Evolutionary conservation across 2,888 invertebrate genomes (phyloP).

Genomic region (Kuschelorhynchus macadamiae): DNA sequence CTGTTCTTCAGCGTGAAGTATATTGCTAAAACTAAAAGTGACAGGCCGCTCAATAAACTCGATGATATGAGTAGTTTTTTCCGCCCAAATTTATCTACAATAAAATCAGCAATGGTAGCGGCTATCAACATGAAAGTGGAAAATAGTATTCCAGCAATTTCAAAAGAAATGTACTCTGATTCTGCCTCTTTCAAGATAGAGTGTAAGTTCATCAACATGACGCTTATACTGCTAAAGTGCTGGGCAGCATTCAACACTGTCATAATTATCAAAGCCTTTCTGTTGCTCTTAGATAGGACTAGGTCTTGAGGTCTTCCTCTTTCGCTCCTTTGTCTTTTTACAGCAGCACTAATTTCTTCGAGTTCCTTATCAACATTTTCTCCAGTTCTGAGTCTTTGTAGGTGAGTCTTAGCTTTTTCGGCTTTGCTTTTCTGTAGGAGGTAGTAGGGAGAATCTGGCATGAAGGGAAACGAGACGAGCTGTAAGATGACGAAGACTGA

Average conservation of each 20-base stretch:
- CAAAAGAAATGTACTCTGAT: conserved; percentile 60
- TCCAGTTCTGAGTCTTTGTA: conserved; percentile 59
- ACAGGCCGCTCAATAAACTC: conserved; percentile 62
- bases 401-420: conserved; percentile 62
- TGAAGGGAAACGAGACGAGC: conserved; percentile 60
- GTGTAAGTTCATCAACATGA: conserved; percentile 67
- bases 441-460: conserved; percentile 66
- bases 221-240: conserved; percentile 67
- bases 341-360: conserved; percentile 63
- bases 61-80: conserved; percentile 63
- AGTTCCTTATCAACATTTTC: conserved; percentile 64
- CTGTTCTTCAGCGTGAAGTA: conserved; percentile 63
- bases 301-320: conserved; percentile 64
- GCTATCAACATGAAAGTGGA: conserved; percentile 64
- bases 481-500: conserved; percentile 62
- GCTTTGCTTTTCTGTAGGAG: conserved; percentile 62
- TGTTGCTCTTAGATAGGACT: conserved; percentile 63
- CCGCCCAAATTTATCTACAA: conserved; percentile 65
- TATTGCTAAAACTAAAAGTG: conserved; percentile 62
- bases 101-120: conserved; percentile 60
- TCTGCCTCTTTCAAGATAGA: conserved; percentile 64
- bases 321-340: conserved; percentile 65
- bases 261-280: conserved; percentile 66
- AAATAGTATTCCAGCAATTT: conserved; percentile 64
- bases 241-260: conserved; percentile 65